phyloP scores from a whole-genome alignment of 2,797 vertebrate species.

The Astyanax mexicanus region DNA sequence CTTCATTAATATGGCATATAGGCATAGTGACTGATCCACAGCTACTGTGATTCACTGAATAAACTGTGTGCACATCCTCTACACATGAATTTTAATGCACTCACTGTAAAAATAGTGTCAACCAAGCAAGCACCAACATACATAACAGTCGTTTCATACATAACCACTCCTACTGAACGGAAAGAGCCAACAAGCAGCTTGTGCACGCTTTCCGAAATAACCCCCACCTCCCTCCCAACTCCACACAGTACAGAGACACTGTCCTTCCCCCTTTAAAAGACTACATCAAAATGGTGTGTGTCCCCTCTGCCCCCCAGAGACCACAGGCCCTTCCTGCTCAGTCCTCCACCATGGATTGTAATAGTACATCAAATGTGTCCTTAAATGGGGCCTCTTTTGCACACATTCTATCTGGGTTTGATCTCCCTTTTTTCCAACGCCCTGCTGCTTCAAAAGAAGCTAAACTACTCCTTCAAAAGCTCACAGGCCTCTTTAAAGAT shows the following conservation, averaged over 20 bases:
- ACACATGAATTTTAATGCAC: too few relatives aligned
- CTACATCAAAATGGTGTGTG: conserved; percentile 31
- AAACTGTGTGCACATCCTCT: too few relatives aligned
- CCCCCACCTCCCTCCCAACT: neutral
- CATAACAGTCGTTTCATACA: neutral
- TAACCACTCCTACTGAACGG: neutral
- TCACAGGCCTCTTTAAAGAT: conserved; percentile 58
- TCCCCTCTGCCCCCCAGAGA: conserved; percentile 18
- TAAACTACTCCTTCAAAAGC: conserved; percentile 59
- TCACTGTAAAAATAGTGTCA: too few relatives aligned
- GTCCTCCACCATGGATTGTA: conserved; percentile 50
- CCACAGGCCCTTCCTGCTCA: conserved; percentile 26
- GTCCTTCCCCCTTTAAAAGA: neutral
- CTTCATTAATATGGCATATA: too few relatives aligned
- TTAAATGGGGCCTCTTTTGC: conserved; percentile 47
- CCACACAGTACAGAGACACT: neutral
- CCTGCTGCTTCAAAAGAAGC: conserved; percentile 60
- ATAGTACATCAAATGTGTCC: conserved; percentile 59
- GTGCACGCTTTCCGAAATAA: neutral
- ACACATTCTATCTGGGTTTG: conserved; percentile 58
- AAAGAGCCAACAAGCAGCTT: neutral
- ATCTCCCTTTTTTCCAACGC: conserved; percentile 48
- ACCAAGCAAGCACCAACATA: too few relatives aligned
- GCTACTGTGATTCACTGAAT: too few relatives aligned
- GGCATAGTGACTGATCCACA: neutral